phyloP scores from a whole-genome alignment of 2,797 vertebrate species.

The Ceryle rudis region DNA sequence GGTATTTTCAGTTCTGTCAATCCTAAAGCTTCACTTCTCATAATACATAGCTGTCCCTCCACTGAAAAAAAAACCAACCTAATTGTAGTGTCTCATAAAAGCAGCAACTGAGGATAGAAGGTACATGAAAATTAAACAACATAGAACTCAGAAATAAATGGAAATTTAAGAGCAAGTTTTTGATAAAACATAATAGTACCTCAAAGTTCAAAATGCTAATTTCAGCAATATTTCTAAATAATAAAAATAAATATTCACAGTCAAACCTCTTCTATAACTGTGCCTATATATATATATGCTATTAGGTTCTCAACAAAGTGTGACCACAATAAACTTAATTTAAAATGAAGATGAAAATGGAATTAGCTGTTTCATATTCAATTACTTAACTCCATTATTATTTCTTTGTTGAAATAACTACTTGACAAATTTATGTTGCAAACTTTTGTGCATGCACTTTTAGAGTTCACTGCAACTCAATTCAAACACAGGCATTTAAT shows the following conservation, averaged over 20 bases:
- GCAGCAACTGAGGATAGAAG: not conserved
- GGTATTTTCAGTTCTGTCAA: not conserved
- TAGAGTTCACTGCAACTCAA: not conserved
- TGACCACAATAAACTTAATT: not conserved
- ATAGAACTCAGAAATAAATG: not conserved
- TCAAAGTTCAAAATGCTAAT: not conserved
- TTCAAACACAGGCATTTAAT: not conserved
- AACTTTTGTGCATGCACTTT: not conserved
- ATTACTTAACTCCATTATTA: not conserved
- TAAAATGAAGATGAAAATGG: not conserved
- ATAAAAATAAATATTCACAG: not conserved
- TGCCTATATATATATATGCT: fast-evolving
- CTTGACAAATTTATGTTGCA: not conserved
- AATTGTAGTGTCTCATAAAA: not conserved
- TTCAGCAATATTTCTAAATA: not conserved
- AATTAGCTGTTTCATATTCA: not conserved
- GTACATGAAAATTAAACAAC: not conserved
- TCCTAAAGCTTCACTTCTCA: not conserved
- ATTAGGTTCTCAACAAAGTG: not conserved
- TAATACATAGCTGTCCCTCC: not conserved
- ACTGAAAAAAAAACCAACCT: not conserved
- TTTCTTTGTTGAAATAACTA: not conserved
- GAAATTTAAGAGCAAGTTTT: not conserved
- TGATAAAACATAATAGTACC: not conserved
- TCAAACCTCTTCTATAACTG: not conserved